Conservation (phyloP, 92 coral and sea anemone genomes). For the Siderastrea siderea region DNA sequence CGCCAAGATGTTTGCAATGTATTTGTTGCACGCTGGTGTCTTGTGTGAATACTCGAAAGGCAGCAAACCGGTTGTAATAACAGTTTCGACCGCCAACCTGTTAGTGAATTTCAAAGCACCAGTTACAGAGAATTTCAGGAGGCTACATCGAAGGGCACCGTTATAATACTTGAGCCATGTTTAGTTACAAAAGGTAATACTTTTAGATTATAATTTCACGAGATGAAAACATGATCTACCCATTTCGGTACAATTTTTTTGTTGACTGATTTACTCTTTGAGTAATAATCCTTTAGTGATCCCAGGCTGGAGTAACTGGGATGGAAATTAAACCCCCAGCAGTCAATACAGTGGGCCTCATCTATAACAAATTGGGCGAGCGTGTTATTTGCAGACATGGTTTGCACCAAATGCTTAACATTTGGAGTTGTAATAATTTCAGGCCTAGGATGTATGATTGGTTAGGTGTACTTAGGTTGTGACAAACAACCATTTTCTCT, state of each 20-base stretch:
- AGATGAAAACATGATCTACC: too few relatives aligned
- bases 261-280: too few relatives aligned
- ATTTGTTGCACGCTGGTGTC: constrained; percentile 24
- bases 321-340: constrained; percentile 74
- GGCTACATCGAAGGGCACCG: neutral
- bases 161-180: neutral
- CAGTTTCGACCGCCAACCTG: constrained; percentile 6
- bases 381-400: constrained; percentile 16
- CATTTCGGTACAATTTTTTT: too few relatives aligned
- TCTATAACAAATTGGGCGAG: constrained; percentile 62
- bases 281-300: constrained; percentile 18
- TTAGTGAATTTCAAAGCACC: neutral
- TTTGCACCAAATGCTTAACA: neutral
- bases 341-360: constrained; percentile 72
- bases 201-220: too few relatives aligned
- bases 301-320: constrained; percentile 70
- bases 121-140: neutral
- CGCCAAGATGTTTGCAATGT: constrained; percentile 40
- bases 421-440: neutral
- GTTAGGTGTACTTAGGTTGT: constrained; percentile 1
- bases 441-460: neutral
- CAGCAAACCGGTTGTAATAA: constrained; percentile 27
- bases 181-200: too few relatives aligned
- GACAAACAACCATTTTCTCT: neutral
- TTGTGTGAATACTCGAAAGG: constrained; percentile 45